Evolutionary conservation across 1,140 invertebrate genomes (phyloP).

Genomic region (Lordiphosa clarofinis): DNA sequence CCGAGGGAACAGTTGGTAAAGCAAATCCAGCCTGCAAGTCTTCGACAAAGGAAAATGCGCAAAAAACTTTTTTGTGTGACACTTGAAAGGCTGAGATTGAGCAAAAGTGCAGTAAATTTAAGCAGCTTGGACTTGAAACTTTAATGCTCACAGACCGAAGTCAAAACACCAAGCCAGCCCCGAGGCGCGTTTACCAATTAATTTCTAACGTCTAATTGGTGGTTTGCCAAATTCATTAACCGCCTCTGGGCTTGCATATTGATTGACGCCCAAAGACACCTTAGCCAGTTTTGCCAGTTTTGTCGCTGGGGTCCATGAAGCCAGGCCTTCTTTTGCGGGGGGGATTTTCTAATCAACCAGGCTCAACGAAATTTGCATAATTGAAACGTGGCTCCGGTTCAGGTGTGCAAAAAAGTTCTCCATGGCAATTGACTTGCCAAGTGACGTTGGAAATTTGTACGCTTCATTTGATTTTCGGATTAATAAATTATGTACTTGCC

Average conservation of each 20-base stretch:
- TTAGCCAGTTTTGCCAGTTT: no score
- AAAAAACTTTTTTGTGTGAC: slow-evolving; percentile 45
- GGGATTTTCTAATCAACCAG: slow-evolving; percentile 71
- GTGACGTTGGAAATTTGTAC: slow-evolving; percentile 64
- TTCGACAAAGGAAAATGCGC: slow-evolving; percentile 18
- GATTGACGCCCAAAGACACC: slow-evolving; percentile 43
- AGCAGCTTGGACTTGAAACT: not conserved
- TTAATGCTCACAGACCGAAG: slow-evolving; percentile 2
- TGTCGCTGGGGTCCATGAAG: not conserved
- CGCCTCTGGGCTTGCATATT: slow-evolving; percentile 40
- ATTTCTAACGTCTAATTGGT: slow-evolving; percentile 64
- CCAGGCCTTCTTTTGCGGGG: slow-evolving; percentile 26
- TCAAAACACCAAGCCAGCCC: slow-evolving; percentile 15
- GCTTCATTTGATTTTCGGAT: slow-evolving; percentile 66
- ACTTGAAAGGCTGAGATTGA: slow-evolving; percentile 9
- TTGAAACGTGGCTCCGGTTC: slow-evolving; percentile 55
- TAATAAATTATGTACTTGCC: slow-evolving; percentile 62
- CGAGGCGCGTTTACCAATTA: slow-evolving; percentile 51
- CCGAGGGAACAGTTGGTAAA: not conserved
- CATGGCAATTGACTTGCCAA: slow-evolving; percentile 62
- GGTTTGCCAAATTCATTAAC: slow-evolving; percentile 59
- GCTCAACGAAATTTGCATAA: slow-evolving; percentile 67
- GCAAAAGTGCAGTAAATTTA: slow-evolving; percentile 39
- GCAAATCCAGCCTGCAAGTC: not conserved
- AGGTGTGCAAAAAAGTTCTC: slow-evolving; percentile 11